Conservation (phyloP, 2,888 invertebrate genomes). For the Cheilosia scutellata region DNA sequence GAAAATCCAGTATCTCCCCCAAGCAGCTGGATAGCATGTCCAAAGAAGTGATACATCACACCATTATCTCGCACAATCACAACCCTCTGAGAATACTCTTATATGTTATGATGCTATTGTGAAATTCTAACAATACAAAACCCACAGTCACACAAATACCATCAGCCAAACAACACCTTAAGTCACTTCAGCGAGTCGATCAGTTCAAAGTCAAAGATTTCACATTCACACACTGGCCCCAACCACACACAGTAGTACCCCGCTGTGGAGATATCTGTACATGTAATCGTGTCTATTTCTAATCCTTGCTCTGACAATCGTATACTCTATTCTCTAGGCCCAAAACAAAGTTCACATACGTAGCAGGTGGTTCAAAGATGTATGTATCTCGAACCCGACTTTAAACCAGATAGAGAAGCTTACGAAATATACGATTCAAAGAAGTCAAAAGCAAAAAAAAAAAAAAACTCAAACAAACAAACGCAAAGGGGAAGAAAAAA, state of each 20-base stretch:
- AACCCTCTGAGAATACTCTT: constrained; percentile 47
- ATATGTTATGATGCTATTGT: constrained; percentile 25
- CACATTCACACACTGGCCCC: constrained; percentile 25
- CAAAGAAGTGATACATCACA: constrained; percentile 43
- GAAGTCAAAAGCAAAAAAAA: not conserved
- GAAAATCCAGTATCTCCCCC: constrained; percentile 56
- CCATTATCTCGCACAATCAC: constrained; percentile 18
- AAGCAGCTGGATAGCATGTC: constrained; percentile 39
- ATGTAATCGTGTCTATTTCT: not conserved
- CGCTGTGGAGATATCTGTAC: not conserved
- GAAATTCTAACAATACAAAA: constrained; percentile 47
- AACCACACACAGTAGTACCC: not conserved
- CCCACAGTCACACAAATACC: constrained; percentile 9
- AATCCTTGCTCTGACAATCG: constrained; percentile 60
- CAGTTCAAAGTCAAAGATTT: constrained; percentile 55
- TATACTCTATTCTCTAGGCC: constrained; percentile 4
- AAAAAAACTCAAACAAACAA: constrained; percentile 29
- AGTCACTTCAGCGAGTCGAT: not conserved
- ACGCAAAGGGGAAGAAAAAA: constrained; percentile 5
- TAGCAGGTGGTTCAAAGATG: constrained; percentile 51
- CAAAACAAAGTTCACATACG: constrained; percentile 67
- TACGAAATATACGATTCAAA: constrained; percentile 59
- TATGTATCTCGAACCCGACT: constrained; percentile 18
- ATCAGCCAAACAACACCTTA: constrained; percentile 9
- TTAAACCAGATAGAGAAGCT: constrained; percentile 60